Evolutionary conservation across 2,888 invertebrate genomes (phyloP), one percentile per base, ranked within the genome.

Genomic region (Orthosia gracilis): DNA sequence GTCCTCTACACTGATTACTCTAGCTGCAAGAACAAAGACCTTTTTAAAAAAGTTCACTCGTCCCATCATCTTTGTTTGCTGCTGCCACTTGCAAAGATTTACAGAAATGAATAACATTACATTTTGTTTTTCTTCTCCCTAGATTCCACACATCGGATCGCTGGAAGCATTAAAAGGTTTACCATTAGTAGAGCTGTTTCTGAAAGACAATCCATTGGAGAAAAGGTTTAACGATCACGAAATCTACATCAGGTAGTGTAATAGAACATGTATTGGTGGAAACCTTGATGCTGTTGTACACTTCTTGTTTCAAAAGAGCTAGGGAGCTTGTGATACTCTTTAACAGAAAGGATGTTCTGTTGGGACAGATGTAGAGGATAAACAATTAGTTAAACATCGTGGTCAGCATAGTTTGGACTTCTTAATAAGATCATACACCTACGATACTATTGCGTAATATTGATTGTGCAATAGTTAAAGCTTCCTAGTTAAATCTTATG

Each of bases 121-220:
- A 0, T 26, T 50, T 50, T 31, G 18, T 47, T 17, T 64, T 64
- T 11, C 7, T 62, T 65, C 4, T 62, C 62, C 55, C 21, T 69
- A 98, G 98, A 97, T 98, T 88, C 97, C 97, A 67, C 97, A 97
- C 79, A 92, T 98, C 4, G 92, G 95, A 31, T 96, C 97, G 54
- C 89, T 99, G 90, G 98, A 98, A 82, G 93, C 96, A 40, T 91
- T 99, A 69, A 98, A 97, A 88, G 97, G 97, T 15, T 94, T 98
- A 69, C 97, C 97, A 0, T 94, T 99, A 55, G 96, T 97, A 18
- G 98, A 99, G 91, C 92, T 99, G 69, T 97, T 97, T 69, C 94
- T 99, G 84, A 97, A 98, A 92, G 98, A 98, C 86, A 99, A 99
- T 94, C 98, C 98, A 0, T 91, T 99, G 71, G 98, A 98, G 94